phyloP scores from a whole-genome alignment of 2,113 vertebrate species.

The Gymnocephalus cernua region DNA sequence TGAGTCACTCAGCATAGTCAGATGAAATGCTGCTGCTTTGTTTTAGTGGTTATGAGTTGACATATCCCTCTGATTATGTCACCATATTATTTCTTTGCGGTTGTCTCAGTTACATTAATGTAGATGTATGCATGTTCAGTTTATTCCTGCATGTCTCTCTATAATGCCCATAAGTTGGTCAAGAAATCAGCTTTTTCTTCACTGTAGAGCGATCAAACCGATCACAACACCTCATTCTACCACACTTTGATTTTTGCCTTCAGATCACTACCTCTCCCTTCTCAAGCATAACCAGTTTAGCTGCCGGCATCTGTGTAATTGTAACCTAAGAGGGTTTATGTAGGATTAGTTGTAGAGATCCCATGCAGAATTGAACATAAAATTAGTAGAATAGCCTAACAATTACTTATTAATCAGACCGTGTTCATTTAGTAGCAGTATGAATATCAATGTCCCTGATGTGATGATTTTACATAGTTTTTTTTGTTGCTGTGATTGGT shows the following conservation, averaged over 20 bases:
- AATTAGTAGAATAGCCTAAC: slow-evolving; percentile 36
- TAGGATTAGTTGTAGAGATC: slow-evolving; percentile 48
- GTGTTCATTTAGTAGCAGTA: slow-evolving; percentile 14
- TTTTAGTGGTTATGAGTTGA: slow-evolving; percentile 50
- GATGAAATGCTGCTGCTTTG: slow-evolving; percentile 80
- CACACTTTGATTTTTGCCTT: slow-evolving; percentile 54
- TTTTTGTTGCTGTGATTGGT: slow-evolving; percentile 79
- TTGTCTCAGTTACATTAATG: slow-evolving; percentile 45
- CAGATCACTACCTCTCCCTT: slow-evolving; percentile 37
- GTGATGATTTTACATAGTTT: slow-evolving; percentile 53
- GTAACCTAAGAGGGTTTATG: slow-evolving; percentile 27
- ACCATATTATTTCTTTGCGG: slow-evolving; percentile 46
- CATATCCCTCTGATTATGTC: slow-evolving; percentile 64
- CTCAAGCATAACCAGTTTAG: slow-evolving; percentile 27
- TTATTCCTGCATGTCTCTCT: slow-evolving; percentile 73
- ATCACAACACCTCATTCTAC: slow-evolving; percentile 46
- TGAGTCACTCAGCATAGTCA: slow-evolving; percentile 12
- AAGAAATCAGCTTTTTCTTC: slow-evolving; percentile 47
- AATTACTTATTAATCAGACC: slow-evolving; percentile 25
- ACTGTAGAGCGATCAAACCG: slow-evolving; percentile 26
- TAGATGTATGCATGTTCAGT: slow-evolving; percentile 78
- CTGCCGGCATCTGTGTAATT: slow-evolving; percentile 25
- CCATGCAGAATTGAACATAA: slow-evolving; percentile 22
- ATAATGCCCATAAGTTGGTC: slow-evolving; percentile 37
- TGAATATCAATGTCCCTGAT: slow-evolving; percentile 31